These are phyloP conservation scores for Cheumatopsyche charites DNA, from an alignment of 1,140 invertebrate species.

Conservation along the genomic window DNA sequence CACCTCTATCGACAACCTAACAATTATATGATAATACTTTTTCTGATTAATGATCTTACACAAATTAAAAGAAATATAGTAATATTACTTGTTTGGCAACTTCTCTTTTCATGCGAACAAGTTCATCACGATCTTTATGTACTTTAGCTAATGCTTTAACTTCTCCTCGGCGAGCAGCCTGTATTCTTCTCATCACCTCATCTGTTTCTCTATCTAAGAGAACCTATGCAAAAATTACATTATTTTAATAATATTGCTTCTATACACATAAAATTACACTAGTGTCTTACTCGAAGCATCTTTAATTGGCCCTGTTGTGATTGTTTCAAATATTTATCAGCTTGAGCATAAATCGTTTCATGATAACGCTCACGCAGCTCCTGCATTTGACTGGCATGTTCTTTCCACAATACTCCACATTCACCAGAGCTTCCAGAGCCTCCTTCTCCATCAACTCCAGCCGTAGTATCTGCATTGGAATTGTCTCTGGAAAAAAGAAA, in stretches of 20 bases:
- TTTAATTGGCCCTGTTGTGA: constrained; percentile 84
- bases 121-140: constrained; percentile 81
- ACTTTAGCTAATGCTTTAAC: constrained; percentile 70
- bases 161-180: constrained; percentile 82
- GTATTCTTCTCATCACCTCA: constrained; percentile 83
- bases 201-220: constrained; percentile 78
- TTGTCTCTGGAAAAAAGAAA: constrained; percentile 29
- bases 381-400: constrained; percentile 76
- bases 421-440: constrained; percentile 66
- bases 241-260: background rate
- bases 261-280: background rate
- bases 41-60: background rate
- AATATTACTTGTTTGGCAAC: constrained; percentile 56
- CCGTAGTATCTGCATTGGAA: constrained; percentile 49
- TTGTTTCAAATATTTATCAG: constrained; percentile 79
- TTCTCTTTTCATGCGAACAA: constrained; percentile 70
- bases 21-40: background rate
- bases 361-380: constrained; percentile 86
- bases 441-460: constrained; percentile 58
- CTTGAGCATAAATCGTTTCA: constrained; percentile 73
- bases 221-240: constrained; percentile 53
- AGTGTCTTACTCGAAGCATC: constrained; percentile 60
- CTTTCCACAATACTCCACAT: constrained; percentile 70
- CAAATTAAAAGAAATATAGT: background rate
- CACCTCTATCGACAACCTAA: constrained; percentile 79